Evolutionary conservation across 2,113 vertebrate species (phyloP), one percentile per base, ranked within the genome.

Genomic region (Polyodon spathula): DNA sequence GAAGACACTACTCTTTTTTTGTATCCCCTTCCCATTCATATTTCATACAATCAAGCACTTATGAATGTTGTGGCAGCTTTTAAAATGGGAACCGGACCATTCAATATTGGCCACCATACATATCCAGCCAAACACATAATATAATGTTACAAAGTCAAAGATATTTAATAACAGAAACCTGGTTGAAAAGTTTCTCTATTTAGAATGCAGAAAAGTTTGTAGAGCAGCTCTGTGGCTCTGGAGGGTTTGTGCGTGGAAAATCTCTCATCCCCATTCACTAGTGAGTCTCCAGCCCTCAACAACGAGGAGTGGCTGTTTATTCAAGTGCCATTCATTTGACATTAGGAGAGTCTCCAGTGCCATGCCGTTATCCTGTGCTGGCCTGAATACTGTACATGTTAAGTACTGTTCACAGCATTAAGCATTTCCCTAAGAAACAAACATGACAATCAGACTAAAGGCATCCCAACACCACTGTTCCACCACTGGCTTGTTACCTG

Each of bases 21-120:
- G 84, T 81, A 81, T 73, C 81, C 79, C 75, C 79, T 79, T 62
- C 76, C 73, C 81, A 86, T 86, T 76, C 79, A 86, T 85, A 83
- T 85, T 88, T 86, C 80, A 88, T 88, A 78, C 63, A 72, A 73
- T 73, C 77, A 83, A 75, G 48, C 69, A 76, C 78, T 84, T 86
- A 86, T 86, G 82, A 85, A 87, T 81, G 82, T 72, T 77, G 71
- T 78, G 76, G 84, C 80, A 80, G 81, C 79, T 78, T 81, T 73
- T n/a, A n/a, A n/a, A n/a, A n/a, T n/a, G n/a, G n/a, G n/a, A n/a
- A n/a, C n/a, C n/a, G n/a, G n/a, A 78, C 75, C 75, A 64, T 67
- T 62, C 66, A 67, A 75, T 77, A 78, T 78, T 66, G 68, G 68
- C 46, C 11, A 80, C 78, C 76, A 66, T 67, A 73, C 77, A 70